Evolutionary conservation across 2,888 invertebrate genomes (phyloP), one percentile per base, ranked within the genome.

Genomic region (Meloe dianella): DNA sequence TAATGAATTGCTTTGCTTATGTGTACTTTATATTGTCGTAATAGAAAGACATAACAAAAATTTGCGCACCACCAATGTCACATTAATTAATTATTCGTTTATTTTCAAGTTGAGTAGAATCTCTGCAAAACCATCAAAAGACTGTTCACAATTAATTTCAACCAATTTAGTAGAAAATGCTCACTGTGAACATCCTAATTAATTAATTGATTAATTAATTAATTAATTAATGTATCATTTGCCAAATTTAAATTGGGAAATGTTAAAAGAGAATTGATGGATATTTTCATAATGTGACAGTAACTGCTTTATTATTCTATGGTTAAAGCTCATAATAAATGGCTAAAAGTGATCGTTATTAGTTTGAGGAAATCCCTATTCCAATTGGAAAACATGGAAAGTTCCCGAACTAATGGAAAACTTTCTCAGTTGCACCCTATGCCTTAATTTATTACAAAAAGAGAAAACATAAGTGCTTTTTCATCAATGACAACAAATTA

Each of bases 31-130:
- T 3, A 47, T 41, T 47, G 20, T 20, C 47, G 10, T 30, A 22
- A 30, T n/a, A 32, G 4, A 2, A n/a, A 30, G 17, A 29, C n/a
- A 58, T 32, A 30, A 30, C 29, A 20, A 30, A 20, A 58, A 29
- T 58, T 58, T 35, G n/a, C 58, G 4, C 0, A n/a, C 41, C 5
- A 58, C 32, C 27, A 29, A 0, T 27, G 24, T 58, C 17, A 58
- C 22, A 29, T 32, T 27, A 35, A 58, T 58, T 58, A 58, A 58
- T 58, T 58, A 58, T 35, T 58, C 32, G 32, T 20, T 30, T 58
- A 58, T 35, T 32, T 58, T 47, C 38, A n/a, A 38, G 6, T 3
- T 20, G 9, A 10, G 2, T 7, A 2, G 20, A 2, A 7, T 9
- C 58, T 35, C 27, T 12, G 8, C 9, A 32, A n/a, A n/a, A n/a